These are phyloP conservation scores for Aphis gossypii DNA, from an alignment of 1,140 invertebrate genomes.

Conservation along the genomic window DNA sequence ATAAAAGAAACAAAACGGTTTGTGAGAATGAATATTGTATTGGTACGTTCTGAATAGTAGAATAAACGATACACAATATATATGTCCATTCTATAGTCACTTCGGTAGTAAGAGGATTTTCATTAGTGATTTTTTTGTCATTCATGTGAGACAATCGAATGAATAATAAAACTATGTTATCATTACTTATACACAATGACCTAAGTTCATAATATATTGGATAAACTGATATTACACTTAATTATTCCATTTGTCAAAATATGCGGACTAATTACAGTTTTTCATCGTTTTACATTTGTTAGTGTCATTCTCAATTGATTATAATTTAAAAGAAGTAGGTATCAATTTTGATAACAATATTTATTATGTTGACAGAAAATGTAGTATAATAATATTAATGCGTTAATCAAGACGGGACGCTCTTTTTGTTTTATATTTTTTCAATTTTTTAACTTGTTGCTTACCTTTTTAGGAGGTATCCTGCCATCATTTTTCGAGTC, in stretches of 20 bases:
- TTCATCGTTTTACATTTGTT: background rate
- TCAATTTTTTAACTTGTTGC: background rate
- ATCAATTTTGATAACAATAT: background rate
- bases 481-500: too few species aligned
- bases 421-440: background rate
- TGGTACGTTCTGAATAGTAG: background rate
- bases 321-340: background rate
- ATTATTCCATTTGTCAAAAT: background rate
- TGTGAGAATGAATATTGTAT: background rate
- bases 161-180: background rate
- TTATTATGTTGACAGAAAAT: background rate
- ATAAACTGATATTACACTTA: background rate
- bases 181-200: background rate
- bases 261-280: background rate
- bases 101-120: background rate
- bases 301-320: background rate
- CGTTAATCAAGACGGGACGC: background rate
- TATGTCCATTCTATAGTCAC: background rate
- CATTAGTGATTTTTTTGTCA: background rate
- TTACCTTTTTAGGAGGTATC: background rate
- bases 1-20: background rate
- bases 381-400: background rate
- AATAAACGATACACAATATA: background rate
- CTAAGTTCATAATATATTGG: background rate
- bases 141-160: background rate